Evolutionary conservation across 2,113 vertebrate genomes (phyloP), one percentile per base, ranked within the genome.

Genomic region (Phodopus roborovskii): DNA sequence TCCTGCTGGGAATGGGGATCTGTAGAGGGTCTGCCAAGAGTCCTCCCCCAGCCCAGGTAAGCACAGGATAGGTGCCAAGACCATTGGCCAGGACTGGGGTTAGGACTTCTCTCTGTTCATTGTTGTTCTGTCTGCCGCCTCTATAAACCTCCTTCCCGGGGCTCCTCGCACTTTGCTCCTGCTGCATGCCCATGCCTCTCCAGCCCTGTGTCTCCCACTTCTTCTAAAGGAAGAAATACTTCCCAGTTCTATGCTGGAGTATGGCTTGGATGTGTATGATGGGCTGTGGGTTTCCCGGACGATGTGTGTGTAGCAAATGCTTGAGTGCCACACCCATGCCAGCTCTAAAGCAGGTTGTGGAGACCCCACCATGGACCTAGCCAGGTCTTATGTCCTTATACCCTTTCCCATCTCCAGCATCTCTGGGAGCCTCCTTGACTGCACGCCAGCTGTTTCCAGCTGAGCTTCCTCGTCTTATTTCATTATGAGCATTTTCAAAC

Each of bases 21-120:
- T 99, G 99, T 97, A 99, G 98, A 97, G 99, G 99, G 90, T 98
- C 98, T 1, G 98, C 98, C 64, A 98, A 97, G 97, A 99, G 97
- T 97, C 98, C 99, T 84, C 98, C 99, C 0, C 98, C 98, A 7
- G 97, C 99, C 45, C 99, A 99, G 99, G 99, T 99, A 97, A 56
- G 24, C 6, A 6, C 2, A 71, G 88, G 16, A 17, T 16, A 64
- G 66, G 36, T 62, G 33, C 66, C 20, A 20, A 53, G 39, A 17
- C 15, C 9, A 3, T 24, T 17, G 66, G 26, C 20, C 22, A 58
- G 36, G 42, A 45, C 9, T 48, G 11, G 36, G 20, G 16, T 5
- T 11, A 58, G 42, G 36, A 16, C 13, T 90, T 58, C 66, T 48
- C 30, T 81, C 74, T 71, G 56, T 48, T 45, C 62, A 20, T 56